Evolutionary conservation across 2,113 vertebrate species (phyloP).

Genomic region (Bos taurus): DNA sequence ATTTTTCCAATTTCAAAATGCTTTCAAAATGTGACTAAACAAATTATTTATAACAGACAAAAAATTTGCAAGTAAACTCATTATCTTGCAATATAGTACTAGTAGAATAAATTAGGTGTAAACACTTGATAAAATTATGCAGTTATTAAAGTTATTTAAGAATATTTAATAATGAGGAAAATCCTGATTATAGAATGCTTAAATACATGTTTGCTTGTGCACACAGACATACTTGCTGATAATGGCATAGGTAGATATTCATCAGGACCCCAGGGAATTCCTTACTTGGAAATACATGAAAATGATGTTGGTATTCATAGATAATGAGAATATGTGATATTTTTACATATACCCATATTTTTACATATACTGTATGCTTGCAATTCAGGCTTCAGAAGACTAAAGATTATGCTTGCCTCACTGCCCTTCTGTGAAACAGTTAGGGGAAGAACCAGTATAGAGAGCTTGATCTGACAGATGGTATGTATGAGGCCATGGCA

Average conservation of each 20-base stretch:
- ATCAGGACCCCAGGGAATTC: not conserved
- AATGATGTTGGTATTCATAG: not conserved
- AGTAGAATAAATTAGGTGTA: not conserved
- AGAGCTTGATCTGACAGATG: not conserved
- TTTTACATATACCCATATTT: not conserved
- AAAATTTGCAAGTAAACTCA: not conserved
- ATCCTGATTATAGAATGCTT: not conserved
- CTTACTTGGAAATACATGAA: not conserved
- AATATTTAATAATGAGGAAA: conserved; percentile 17
- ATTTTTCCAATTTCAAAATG: not conserved
- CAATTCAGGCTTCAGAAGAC: not conserved
- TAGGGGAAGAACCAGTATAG: not conserved
- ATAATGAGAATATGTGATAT: not conserved
- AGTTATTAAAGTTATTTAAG: not conserved
- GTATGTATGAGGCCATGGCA: not conserved
- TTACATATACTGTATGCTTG: not conserved
- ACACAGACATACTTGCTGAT: not conserved
- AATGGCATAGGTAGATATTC: not conserved
- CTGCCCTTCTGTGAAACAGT: not conserved
- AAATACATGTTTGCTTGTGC: not conserved
- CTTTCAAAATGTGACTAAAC: not conserved
- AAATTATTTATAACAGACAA: not conserved
- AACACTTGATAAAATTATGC: not conserved
- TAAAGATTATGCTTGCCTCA: not conserved
- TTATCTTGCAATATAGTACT: not conserved